Conservation (phyloP, 2,113 vertebrate genomes). For the Hirundichthys speculiger region DNA sequence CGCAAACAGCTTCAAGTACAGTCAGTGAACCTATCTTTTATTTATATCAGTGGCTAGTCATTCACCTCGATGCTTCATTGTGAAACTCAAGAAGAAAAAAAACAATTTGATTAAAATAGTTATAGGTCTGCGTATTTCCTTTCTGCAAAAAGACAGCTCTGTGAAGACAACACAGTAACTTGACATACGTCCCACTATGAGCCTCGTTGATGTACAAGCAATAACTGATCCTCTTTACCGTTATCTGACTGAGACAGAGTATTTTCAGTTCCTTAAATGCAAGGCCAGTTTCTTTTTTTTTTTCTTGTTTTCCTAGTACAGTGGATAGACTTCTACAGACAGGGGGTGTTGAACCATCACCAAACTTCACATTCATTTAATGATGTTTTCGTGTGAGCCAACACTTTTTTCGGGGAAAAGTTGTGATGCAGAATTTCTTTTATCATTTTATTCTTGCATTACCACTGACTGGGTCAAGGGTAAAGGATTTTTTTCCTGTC, state of each 20-base stretch:
- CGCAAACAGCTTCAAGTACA: slow-evolving; percentile 32
- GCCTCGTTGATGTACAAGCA: slow-evolving; percentile 63
- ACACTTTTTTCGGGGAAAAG: slow-evolving; percentile 45
- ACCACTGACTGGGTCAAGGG: no score
- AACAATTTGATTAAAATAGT: slow-evolving; percentile 6
- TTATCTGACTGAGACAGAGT: slow-evolving; percentile 71
- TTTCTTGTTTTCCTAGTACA: slow-evolving; percentile 53
- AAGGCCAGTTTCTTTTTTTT: slow-evolving; percentile 54
- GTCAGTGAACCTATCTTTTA: slow-evolving; percentile 40
- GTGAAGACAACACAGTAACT: slow-evolving; percentile 19
- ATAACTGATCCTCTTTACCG: slow-evolving; percentile 65
- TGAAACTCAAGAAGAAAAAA: slow-evolving; percentile 26
- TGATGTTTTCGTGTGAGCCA: slow-evolving; percentile 24
- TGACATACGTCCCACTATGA: slow-evolving; percentile 33
- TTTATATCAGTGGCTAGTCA: slow-evolving; percentile 48
- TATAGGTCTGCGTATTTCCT: slow-evolving; percentile 4
- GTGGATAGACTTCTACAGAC: slow-evolving; percentile 55
- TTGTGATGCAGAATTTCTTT: slow-evolving; percentile 17
- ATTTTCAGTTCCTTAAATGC: slow-evolving; percentile 76
- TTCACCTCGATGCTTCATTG: slow-evolving; percentile 17
- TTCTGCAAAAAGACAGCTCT: slow-evolving; percentile 2
- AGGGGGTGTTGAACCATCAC: slow-evolving; percentile 45
- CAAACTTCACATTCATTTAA: slow-evolving; percentile 46
- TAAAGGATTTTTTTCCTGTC: slow-evolving; percentile 11
- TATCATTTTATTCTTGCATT: not conserved